phyloP scores from a whole-genome alignment of 2,888 invertebrate species.

The Sialis lutaria region DNA sequence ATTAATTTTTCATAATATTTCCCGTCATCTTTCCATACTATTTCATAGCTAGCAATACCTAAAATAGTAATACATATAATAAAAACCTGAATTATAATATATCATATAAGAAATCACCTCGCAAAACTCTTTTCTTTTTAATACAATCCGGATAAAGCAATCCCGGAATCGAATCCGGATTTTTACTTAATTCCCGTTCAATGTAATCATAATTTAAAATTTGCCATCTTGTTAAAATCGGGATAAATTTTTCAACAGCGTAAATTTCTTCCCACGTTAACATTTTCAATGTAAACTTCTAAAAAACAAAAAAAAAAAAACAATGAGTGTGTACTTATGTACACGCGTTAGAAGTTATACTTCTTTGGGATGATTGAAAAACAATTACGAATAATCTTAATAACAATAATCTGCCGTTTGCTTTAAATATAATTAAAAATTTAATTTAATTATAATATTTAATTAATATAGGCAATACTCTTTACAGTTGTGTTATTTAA shows the following conservation, averaged over 20 bases:
- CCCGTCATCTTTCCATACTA: constrained; percentile 47
- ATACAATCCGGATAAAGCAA: constrained; percentile 32
- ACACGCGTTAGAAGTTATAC: no score
- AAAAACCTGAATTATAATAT: not conserved
- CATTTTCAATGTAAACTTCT: constrained; percentile 47
- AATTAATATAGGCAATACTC: no score
- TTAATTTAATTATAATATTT: no score
- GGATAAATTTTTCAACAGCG: constrained; percentile 59
- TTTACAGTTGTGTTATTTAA: no score
- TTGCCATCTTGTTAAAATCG: constrained; percentile 62
- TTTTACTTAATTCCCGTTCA: constrained; percentile 2
- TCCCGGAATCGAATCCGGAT: constrained; percentile 12
- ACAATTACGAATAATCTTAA: no score
- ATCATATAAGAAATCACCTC: constrained; percentile 17
- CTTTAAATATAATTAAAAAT: no score
- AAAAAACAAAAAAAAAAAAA: constrained; percentile 12
- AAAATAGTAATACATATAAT: constrained; percentile 11
- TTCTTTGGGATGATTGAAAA: no score
- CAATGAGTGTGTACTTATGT: no score
- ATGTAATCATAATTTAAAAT: constrained; percentile 25
- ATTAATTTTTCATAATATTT: constrained; percentile 37
- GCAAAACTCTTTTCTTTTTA: constrained; percentile 34
- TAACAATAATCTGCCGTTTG: no score
- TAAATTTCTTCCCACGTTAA: constrained; percentile 62
- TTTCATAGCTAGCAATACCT: constrained; percentile 53